phyloP scores from a whole-genome alignment of 2,797 vertebrate species.

The Cyclura pinguis region DNA sequence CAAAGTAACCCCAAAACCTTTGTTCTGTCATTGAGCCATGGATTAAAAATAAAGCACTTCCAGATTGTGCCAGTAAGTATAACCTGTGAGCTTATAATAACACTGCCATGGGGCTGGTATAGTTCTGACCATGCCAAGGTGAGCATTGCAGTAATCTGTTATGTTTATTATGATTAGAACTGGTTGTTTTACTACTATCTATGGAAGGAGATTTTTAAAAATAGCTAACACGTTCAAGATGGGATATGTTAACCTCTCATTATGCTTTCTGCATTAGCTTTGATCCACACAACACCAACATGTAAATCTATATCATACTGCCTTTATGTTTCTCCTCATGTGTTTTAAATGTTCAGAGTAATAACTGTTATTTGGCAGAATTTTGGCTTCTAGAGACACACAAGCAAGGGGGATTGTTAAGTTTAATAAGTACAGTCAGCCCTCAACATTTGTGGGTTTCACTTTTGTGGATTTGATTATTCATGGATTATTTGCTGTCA shows the following conservation, averaged over 20 bases:
- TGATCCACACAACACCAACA: not conserved
- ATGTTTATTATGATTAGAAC: not conserved
- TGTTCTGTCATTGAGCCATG: constrained; percentile 94
- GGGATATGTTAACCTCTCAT: not conserved
- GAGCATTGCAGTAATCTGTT: not conserved
- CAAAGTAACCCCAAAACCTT: constrained; percentile 97
- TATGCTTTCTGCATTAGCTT: not conserved
- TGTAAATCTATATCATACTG: not conserved
- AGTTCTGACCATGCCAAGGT: too few relatives aligned
- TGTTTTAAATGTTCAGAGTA: not conserved
- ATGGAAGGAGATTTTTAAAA: not conserved
- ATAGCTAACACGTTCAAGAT: not conserved
- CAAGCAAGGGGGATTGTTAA: not conserved
- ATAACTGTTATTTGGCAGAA: constrained; percentile 6
- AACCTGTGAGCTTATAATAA: constrained; percentile 30
- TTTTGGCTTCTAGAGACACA: not conserved
- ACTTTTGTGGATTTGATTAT: too few relatives aligned
- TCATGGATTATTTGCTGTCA: too few relatives aligned
- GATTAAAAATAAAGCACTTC: constrained; percentile 97
- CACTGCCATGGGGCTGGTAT: not conserved
- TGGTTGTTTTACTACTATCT: not conserved
- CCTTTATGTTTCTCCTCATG: not conserved
- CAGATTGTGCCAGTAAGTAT: constrained; percentile 95
- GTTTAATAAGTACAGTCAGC: too few relatives aligned
- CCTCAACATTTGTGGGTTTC: not conserved